Base-by-base conservation (phyloP, 2,888 invertebrate species). In the Trichopria drosophilae region DNA sequence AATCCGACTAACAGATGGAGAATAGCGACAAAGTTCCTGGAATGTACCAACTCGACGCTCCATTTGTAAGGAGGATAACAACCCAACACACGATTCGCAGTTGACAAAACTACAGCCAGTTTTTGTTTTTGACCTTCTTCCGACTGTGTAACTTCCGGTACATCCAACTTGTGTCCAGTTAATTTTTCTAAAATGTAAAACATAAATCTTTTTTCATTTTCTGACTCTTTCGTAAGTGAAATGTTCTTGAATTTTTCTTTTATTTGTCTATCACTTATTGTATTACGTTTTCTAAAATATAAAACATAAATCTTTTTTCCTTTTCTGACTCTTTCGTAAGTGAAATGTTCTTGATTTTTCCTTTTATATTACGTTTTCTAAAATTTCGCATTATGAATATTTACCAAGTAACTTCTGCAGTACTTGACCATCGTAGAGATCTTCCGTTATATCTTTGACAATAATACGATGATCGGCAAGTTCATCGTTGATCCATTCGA, bases 401-500 rank as follows among this genome's bases (percentile, higher is more conserved):
- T 45, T 71, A 82, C 81, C 82, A 51, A 87, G 76, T 3, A 87
- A 72, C 72, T 86, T 86, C 64, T 87, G 86, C 12, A 87, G 76
- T 57, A 87, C 88, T 79, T 98, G 97, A 0, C 98, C 98, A 80
- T 99, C 98, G 76, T 95, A 99, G 59, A 99, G 81, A 79, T 99
- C 98, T 76, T 98, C 96, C 61, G 92, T 92, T 36, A 99, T 86
- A 65, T 94, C 88, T 76, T 97, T 93, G 0, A 99, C 97, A 66
- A 99, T 96, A 57, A 99, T 99, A 67, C 99, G 82, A 67, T 98
- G 93, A 59, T 89, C 85, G 0, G 97, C 96, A 45, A 99, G 79
- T 76, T 96, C 98, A 79, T 98, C 96, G 76, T 99, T 99, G 46
- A 99, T 91, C 99, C 99, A 99, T 65, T 97, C 95, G 63, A 96